These are phyloP conservation scores for Mythimna loreyi DNA, from an alignment of 2,888 invertebrate species.

Conservation along the genomic window DNA sequence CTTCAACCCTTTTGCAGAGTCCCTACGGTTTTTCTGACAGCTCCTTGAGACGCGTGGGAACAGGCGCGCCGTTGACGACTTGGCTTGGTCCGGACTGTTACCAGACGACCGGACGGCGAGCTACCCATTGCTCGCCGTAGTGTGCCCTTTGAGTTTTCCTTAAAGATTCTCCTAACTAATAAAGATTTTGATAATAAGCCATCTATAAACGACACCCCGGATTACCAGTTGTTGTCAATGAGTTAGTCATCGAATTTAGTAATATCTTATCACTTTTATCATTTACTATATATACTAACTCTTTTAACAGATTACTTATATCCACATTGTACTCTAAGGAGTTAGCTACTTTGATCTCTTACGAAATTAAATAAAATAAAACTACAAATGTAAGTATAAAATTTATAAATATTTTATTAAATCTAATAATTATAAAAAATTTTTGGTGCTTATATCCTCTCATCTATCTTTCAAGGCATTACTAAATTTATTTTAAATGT, in stretches of 20 bases:
- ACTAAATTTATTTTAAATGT: neutral
- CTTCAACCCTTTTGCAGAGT: no score
- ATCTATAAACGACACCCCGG: neutral
- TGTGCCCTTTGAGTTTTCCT: neutral
- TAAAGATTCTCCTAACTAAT: neutral
- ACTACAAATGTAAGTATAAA: slow-evolving; percentile 21
- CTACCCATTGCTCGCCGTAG: no score
- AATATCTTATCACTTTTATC: slow-evolving; percentile 3
- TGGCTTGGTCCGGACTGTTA: no score
- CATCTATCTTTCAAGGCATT: neutral
- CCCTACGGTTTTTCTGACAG: no score
- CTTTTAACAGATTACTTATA: neutral
- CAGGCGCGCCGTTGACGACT: no score
- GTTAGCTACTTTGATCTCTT: neutral
- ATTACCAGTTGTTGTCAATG: neutral
- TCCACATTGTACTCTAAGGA: neutral
- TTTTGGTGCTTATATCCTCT: no score
- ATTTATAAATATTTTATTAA: neutral
- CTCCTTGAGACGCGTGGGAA: no score
- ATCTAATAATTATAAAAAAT: no score
- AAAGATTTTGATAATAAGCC: neutral
- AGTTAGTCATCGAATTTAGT: slow-evolving; percentile 7
- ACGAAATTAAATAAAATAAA: neutral
- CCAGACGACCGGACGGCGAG: no score
- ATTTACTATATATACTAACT: slow-evolving; percentile 16